Evolutionary conservation across 2,113 vertebrate genomes (phyloP).

Genomic region (Climacteris rufus): DNA sequence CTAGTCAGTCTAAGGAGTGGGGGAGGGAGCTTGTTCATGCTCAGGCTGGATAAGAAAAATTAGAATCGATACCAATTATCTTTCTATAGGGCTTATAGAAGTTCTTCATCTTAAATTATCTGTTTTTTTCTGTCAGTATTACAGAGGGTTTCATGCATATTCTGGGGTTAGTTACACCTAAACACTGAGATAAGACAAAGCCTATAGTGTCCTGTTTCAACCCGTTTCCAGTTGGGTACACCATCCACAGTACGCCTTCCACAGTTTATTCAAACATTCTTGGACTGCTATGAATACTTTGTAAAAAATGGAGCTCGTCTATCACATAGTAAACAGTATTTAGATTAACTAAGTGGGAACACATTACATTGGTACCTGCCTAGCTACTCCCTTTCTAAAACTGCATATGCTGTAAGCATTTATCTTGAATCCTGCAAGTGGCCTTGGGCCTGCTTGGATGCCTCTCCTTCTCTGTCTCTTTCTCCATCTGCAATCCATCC

Average conservation of each 20-base stretch:
- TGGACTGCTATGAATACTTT: background rate
- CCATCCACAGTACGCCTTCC: background rate
- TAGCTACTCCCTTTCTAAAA: background rate
- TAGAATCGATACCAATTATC: background rate
- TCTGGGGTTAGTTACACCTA: background rate
- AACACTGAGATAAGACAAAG: background rate
- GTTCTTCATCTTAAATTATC: background rate
- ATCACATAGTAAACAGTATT: background rate
- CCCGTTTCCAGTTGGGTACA: background rate
- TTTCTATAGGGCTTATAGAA: background rate
- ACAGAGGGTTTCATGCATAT: background rate
- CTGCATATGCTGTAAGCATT: background rate
- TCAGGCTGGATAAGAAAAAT: background rate
- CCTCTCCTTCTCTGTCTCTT: background rate
- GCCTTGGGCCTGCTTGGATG: background rate
- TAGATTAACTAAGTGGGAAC: background rate
- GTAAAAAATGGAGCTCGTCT: background rate
- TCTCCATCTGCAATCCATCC: background rate
- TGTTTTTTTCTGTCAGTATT: background rate
- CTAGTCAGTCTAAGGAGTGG: background rate
- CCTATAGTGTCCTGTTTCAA: background rate
- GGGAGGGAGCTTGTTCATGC: background rate
- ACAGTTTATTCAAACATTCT: background rate
- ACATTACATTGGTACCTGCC: background rate
- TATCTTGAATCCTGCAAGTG: background rate